phyloP scores from a whole-genome alignment of 1,140 invertebrate species.

The Drosophila persimilis region DNA sequence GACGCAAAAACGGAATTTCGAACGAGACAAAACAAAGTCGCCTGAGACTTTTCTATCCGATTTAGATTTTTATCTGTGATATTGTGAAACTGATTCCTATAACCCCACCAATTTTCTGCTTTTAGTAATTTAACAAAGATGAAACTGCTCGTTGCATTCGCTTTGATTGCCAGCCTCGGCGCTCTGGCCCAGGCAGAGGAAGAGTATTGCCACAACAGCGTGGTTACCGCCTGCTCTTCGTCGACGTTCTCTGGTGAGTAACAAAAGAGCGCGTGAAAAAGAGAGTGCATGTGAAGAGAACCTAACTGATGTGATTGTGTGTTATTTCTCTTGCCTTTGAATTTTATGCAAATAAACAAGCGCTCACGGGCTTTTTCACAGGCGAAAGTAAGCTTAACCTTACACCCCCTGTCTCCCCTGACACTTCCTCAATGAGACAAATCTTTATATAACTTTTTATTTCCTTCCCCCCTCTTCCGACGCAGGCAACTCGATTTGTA shows the following conservation, averaged over 20 bases:
- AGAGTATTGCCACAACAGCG: constrained; percentile 87
- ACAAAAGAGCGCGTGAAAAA: constrained; percentile 25
- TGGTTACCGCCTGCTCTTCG: constrained; percentile 84
- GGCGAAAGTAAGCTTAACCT: constrained; percentile 62
- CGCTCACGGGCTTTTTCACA: constrained; percentile 74
- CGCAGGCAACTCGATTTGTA: constrained; percentile 83
- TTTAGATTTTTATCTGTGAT: neutral
- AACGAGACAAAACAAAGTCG: constrained; percentile 11
- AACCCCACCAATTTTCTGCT: constrained; percentile 53
- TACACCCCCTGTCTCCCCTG: neutral
- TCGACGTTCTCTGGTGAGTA: constrained; percentile 66
- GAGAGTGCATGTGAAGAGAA: constrained; percentile 49
- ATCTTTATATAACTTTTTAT: constrained; percentile 11
- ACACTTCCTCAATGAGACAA: constrained; percentile 5
- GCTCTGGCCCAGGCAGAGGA: constrained; percentile 83
- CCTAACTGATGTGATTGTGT: constrained; percentile 29
- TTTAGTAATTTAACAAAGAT: constrained; percentile 82
- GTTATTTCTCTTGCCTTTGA: constrained; percentile 47
- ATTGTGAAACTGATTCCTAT: constrained; percentile 67
- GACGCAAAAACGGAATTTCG: constrained; percentile 55
- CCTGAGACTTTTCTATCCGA: constrained; percentile 17
- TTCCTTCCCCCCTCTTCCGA: neutral
- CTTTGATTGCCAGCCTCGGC: constrained; percentile 84
- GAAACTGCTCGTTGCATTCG: constrained; percentile 84
- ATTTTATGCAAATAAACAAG: constrained; percentile 73